These are phyloP conservation scores for Cyprinodon tularosa DNA, from an alignment of 2,113 vertebrate genomes.

Conservation along the genomic window DNA sequence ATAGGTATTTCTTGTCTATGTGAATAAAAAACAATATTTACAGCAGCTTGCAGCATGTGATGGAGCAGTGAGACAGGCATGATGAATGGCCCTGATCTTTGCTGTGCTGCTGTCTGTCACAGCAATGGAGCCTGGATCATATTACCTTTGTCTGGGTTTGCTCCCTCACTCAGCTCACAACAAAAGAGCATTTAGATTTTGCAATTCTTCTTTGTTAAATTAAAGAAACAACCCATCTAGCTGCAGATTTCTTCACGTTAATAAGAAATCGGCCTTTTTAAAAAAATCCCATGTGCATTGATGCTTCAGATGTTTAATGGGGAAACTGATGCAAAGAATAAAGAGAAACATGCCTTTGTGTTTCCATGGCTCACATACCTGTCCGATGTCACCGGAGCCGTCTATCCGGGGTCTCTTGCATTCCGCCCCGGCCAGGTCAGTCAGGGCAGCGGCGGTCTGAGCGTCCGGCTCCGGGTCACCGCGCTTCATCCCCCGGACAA, in stretches of 20 bases:
- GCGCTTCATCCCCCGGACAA: slow-evolving; percentile 79
- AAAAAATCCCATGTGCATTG: slow-evolving; percentile 43
- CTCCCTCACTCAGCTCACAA: slow-evolving; percentile 17
- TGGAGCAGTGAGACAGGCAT: slow-evolving; percentile 26
- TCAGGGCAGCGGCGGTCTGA: slow-evolving; percentile 66
- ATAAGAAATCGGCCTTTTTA: slow-evolving; percentile 42
- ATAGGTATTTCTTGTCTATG: background rate
- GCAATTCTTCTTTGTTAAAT: background rate
- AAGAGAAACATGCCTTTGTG: slow-evolving; percentile 3
- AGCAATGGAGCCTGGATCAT: slow-evolving; percentile 71
- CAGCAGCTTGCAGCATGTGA: slow-evolving; percentile 1
- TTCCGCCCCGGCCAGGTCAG: slow-evolving; percentile 74
- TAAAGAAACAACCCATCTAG: background rate
- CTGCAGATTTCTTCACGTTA: slow-evolving; percentile 47
- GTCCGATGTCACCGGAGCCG: slow-evolving; percentile 74
- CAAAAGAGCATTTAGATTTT: background rate
- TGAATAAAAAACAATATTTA: background rate
- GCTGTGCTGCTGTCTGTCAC: slow-evolving; percentile 64
- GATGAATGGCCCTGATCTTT: slow-evolving; percentile 57
- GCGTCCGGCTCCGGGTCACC: slow-evolving; percentile 82
- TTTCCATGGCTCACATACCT: slow-evolving; percentile 67
- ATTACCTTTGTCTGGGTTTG: slow-evolving; percentile 78
- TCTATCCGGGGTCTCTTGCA: slow-evolving; percentile 82
- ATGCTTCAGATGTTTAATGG: slow-evolving; percentile 30
- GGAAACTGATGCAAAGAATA: background rate